Percentiles rank a stretch among this genome's conserved stretches.
Evolutionary conservation across 2,888 invertebrate species (phyloP).

Genomic region (Drosophila pegasa): DNA sequence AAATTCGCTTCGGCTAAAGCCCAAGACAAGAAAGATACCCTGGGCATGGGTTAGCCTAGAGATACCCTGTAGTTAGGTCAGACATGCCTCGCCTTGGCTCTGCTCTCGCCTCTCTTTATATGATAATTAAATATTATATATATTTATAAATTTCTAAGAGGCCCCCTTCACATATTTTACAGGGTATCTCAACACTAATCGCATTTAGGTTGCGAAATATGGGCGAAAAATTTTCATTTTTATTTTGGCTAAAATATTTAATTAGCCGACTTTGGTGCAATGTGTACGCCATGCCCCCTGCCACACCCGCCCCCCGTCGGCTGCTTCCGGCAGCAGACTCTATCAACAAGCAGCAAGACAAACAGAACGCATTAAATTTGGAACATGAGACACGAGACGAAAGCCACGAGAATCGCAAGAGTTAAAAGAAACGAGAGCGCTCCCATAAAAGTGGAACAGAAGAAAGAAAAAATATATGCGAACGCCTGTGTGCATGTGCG

Average conservation of each 20-base stretch:
- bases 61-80: neutral
- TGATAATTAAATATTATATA: neutral
- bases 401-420: slow-evolving; percentile 35
- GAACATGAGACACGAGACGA: slow-evolving; percentile 47
- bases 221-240: slow-evolving; percentile 54
- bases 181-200: slow-evolving; percentile 24
- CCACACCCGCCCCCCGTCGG: neutral
- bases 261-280: slow-evolving; percentile 54
- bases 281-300: slow-evolving; percentile 1
- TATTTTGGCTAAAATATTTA: slow-evolving; percentile 71
- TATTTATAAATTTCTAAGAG: neutral
- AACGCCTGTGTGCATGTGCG: neutral
- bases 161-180: neutral
- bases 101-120: neutral
- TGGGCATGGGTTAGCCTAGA: too few species aligned
- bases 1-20: slow-evolving; percentile 52
- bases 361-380: slow-evolving; percentile 55
- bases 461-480: neutral
- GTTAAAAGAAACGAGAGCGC: slow-evolving; percentile 24
- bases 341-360: slow-evolving; percentile 55
- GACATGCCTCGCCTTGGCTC: neutral
- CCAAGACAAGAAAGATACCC: too few species aligned
- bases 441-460: slow-evolving; percentile 21
- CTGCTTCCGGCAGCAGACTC: slow-evolving; percentile 13
- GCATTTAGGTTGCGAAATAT: slow-evolving; percentile 50